A percentile compares a stretch with the other conserved stretches of the same genome.
These are phyloP conservation scores for Excalfactoria chinensis DNA, from an alignment of 2,113 vertebrate genomes.

Conservation along the genomic window DNA sequence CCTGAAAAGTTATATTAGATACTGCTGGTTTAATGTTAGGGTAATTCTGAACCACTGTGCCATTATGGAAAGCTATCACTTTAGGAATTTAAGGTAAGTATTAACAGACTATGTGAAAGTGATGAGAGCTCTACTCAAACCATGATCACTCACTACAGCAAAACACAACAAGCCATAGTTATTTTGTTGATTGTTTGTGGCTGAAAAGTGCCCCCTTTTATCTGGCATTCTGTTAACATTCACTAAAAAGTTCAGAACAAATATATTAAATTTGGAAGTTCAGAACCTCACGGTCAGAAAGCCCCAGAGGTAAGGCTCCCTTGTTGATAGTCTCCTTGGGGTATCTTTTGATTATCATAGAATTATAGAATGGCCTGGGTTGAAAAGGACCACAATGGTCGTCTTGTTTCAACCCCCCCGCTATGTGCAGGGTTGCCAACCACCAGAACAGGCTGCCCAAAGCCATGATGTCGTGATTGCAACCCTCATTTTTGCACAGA, in stretches of 20 bases:
- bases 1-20: background rate
- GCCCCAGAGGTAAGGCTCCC: background rate
- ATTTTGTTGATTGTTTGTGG: background rate
- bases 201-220: background rate
- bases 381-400: too few species aligned
- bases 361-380: too few species aligned
- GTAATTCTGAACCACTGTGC: background rate
- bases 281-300: background rate
- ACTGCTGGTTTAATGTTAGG: background rate
- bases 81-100: background rate
- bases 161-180: background rate
- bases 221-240: background rate
- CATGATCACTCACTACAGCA: background rate
- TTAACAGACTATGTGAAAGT: background rate
- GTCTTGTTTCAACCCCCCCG: too few species aligned
- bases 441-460: too few species aligned
- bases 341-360: background rate
- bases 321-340: fast-evolving
- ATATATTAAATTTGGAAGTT: background rate
- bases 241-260: background rate
- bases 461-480: background rate
- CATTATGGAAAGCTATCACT: background rate
- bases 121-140: background rate
- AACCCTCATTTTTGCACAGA: background rate
- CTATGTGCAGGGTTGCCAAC: too few species aligned